phyloP scores from a whole-genome alignment of 1,140 invertebrate genomes.

The Tetragnatha versicolor region DNA sequence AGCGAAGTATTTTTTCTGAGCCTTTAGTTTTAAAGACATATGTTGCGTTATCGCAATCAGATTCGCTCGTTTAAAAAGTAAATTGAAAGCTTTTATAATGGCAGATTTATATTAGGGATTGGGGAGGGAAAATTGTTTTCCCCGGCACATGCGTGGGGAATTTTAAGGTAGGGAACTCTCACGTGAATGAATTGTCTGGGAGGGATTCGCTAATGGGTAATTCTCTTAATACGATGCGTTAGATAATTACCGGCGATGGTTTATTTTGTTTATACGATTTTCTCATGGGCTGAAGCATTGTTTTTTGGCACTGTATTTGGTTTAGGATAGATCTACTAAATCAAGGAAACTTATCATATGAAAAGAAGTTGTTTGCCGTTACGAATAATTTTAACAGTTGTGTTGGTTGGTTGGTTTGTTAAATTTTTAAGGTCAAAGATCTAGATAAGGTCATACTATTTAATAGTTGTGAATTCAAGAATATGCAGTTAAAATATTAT shows the following conservation, averaged over 20 bases:
- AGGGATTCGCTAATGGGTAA: neutral
- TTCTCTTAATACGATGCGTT: neutral
- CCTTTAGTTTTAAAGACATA: slow-evolving; percentile 29
- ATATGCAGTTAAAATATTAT: too few relatives aligned
- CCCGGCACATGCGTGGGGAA: neutral
- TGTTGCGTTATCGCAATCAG: slow-evolving; percentile 30
- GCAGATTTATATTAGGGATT: slow-evolving; percentile 28
- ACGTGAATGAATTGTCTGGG: too few relatives aligned
- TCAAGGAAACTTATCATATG: too few relatives aligned
- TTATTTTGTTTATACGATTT: neutral
- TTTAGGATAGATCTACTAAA: too few relatives aligned
- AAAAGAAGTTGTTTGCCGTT: too few relatives aligned
- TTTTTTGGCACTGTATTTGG: neutral
- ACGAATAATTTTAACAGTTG: too few relatives aligned
- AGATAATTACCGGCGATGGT: neutral
- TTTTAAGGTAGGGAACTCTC: too few relatives aligned
- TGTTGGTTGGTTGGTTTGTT: too few relatives aligned
- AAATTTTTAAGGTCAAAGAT: too few relatives aligned
- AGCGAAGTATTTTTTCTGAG: neutral
- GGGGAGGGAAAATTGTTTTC: neutral
- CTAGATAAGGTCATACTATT: too few relatives aligned
- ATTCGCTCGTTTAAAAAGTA: slow-evolving; percentile 35
- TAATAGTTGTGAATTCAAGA: too few relatives aligned
- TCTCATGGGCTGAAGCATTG: neutral
- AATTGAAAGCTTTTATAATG: slow-evolving; percentile 38